A percentile compares a stretch with the other conserved stretches of the same genome.
Evolutionary conservation across 2,113 vertebrate species (phyloP).

Genomic region (Austrofundulus limnaeus): DNA sequence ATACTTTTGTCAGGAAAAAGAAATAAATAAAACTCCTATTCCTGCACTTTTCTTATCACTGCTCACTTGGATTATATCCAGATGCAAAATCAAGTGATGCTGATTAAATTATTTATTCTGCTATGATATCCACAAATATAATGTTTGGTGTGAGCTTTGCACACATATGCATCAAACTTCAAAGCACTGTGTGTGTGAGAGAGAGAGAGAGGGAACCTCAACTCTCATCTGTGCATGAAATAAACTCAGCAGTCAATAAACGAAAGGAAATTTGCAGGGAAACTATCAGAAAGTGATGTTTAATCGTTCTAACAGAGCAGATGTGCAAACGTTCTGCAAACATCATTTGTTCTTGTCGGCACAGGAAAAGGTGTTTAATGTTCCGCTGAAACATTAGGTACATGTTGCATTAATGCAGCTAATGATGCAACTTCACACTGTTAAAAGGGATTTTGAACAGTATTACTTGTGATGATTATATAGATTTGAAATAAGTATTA

Average conservation of each 20-base stretch:
- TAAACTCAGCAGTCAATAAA: not conserved
- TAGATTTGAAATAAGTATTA: no score
- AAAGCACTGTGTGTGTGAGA: not conserved
- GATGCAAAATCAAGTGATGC: slow-evolving; percentile 1
- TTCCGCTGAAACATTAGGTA: slow-evolving; percentile 8
- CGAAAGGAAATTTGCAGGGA: not conserved
- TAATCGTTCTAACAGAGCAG: slow-evolving; percentile 11
- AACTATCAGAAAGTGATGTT: slow-evolving; percentile 7
- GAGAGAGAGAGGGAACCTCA: no score
- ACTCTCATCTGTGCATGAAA: slow-evolving; percentile 1
- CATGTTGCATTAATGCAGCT: not conserved
- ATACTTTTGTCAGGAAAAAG: not conserved
- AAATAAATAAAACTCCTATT: not conserved
- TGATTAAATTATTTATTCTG: not conserved
- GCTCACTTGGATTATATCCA: not conserved
- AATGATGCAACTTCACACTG: not conserved
- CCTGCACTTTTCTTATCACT: not conserved
- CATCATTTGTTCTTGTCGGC: not conserved
- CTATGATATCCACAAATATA: not conserved
- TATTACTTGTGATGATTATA: no score
- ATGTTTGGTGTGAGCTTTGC: not conserved
- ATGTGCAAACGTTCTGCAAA: slow-evolving; percentile 2
- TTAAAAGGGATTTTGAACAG: no score
- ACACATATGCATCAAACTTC: not conserved
- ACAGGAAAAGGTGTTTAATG: not conserved